These are phyloP conservation scores for Anorthoa munda DNA, from an alignment of 2,888 invertebrate genomes.

Conservation along the genomic window DNA sequence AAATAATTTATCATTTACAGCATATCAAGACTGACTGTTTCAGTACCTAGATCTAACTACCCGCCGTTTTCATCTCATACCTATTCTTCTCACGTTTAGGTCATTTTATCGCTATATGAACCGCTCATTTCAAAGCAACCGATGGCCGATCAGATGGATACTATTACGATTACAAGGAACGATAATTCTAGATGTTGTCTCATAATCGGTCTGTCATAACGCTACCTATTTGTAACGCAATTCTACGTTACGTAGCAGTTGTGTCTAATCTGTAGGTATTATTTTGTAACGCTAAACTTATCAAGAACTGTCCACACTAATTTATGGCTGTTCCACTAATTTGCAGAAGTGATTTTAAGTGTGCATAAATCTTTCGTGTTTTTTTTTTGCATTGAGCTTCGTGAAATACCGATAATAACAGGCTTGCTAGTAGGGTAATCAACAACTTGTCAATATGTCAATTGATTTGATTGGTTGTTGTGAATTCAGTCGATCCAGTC, in stretches of 20 bases:
- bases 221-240: constrained; percentile 53
- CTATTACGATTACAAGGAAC: constrained; percentile 23
- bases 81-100: background rate
- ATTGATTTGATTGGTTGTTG: no score
- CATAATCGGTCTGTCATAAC: constrained; percentile 69
- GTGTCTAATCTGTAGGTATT: constrained; percentile 32
- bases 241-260: constrained; percentile 39
- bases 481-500: no score
- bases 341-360: background rate
- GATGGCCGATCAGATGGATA: constrained; percentile 26
- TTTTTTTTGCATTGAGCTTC: constrained; percentile 2
- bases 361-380: background rate
- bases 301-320: constrained; percentile 28
- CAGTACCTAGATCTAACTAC: background rate
- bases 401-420: background rate
- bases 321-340: constrained; percentile 19
- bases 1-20: no score
- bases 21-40: no score
- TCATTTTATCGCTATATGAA: background rate
- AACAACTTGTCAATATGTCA: background rate
- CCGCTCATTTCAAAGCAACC: constrained; percentile 24
- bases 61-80: background rate
- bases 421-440: background rate
- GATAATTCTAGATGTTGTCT: constrained; percentile 70
- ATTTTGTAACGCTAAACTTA: constrained; percentile 47